Base-by-base conservation (phyloP, 2,888 invertebrate genomes). In the Abscondita cerata region DNA sequence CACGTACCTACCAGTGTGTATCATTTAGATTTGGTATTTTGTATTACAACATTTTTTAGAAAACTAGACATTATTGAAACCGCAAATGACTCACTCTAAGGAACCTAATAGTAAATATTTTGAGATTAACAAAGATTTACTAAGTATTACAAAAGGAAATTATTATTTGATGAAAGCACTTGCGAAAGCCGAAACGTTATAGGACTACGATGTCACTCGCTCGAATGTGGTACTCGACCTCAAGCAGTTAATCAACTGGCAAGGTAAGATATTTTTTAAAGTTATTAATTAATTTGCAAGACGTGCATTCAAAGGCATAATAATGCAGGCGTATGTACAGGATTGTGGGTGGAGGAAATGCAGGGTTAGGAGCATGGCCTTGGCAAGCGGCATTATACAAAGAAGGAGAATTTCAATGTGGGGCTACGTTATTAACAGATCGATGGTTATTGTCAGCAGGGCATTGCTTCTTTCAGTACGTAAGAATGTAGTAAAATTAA, bases 311-410 rank as follows among this genome's bases (percentile, higher is more conserved):
- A 56, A 55, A 54, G 54, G 40, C 56, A 52, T 59, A 51, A 51
- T 59, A 62, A 62, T 59, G 40, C 56, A 77, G 75, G 62, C 80
- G 82, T 63, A 76, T 72, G 80, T 84, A 78, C 82, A 89, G 92
- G 82, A 91, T 92, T 77, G 92, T 92, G 71, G 92, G 92, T 58
- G 92, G 92, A 65, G 88, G 86, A 55, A 91, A 91, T 75, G 87
- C 91, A 38, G 86, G 87, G 52, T 86, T 89, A 6, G 92, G 92
- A 68, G 87, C 91, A 20, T 92, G 92, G 91, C 92, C 92, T 2
- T 92, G 92, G 92, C 91, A 91, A 82, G 91, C 91, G n/a, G 92
- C 92, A 34, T 83, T 92, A 16, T 92, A 92, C 81, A 89, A 90
- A 73, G 91, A 92, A 80, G 92, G 92, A 0, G 90, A 91, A 80